Evolutionary conservation across 2,888 invertebrate species (phyloP).

Genomic region (Eurois occulta): DNA sequence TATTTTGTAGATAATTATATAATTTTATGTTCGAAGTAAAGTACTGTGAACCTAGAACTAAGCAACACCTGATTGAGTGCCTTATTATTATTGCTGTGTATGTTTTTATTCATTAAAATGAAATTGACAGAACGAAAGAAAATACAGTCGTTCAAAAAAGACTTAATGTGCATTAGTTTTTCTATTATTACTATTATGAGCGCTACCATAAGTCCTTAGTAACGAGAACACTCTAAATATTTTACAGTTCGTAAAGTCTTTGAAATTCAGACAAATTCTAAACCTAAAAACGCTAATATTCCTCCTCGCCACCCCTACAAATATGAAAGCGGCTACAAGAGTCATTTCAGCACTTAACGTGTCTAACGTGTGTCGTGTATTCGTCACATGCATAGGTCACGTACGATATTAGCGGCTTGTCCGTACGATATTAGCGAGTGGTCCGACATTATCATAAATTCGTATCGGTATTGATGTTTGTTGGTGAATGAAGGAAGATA

Average conservation of each 20-base stretch:
- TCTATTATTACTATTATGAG: not conserved
- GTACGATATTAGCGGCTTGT: conserved; percentile 48
- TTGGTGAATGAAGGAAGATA: conserved; percentile 3
- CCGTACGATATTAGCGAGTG: conserved; percentile 28
- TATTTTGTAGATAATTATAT: no score
- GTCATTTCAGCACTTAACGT: conserved; percentile 81
- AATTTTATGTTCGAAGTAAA: no score
- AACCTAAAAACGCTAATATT: conserved; percentile 4
- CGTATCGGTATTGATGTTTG: conserved; percentile 6
- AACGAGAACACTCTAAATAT: not conserved
- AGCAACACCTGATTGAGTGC: no score
- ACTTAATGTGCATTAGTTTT: not conserved
- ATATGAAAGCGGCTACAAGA: conserved; percentile 71
- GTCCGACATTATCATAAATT: conserved; percentile 29
- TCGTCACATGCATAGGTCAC: conserved; percentile 65
- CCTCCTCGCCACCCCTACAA: conserved; percentile 71
- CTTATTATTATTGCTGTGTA: no score
- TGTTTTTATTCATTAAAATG: not conserved
- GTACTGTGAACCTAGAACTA: no score
- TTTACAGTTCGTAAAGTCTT: not conserved
- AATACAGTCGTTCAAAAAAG: not conserved
- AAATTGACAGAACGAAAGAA: not conserved
- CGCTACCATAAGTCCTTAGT: not conserved
- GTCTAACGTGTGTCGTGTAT: conserved; percentile 76
- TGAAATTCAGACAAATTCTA: not conserved